Evolutionary conservation across 2,113 vertebrate genomes (phyloP).

Genomic region (Vidua macroura): DNA sequence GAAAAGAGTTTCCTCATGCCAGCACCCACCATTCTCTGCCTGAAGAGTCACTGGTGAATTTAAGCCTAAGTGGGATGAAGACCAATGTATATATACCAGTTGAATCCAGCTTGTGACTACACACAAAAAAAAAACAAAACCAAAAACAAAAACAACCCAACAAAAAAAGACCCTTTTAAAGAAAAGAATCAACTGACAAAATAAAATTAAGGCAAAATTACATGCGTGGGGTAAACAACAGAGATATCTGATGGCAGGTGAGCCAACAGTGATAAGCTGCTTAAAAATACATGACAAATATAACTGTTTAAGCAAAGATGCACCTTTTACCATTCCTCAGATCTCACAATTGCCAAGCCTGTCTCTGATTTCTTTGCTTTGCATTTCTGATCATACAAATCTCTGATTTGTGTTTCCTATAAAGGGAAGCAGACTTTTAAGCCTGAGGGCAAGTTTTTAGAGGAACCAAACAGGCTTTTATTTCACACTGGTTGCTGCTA

Average conservation of each 20-base stretch:
- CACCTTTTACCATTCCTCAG: neutral
- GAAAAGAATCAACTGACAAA: neutral
- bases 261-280: neutral
- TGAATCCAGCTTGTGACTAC: neutral
- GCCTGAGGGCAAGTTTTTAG: neutral
- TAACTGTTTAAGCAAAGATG: neutral
- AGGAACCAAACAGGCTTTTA: neutral
- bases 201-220: neutral
- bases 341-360: neutral
- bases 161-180: fast-evolving
- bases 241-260: neutral
- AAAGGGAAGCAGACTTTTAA: neutral
- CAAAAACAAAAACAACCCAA: too few species aligned
- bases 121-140: neutral
- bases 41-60: neutral
- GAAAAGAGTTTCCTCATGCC: neutral
- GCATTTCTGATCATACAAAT: neutral
- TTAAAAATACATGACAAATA: neutral
- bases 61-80: fast-evolving
- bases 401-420: neutral
- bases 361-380: neutral
- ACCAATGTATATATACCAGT: neutral
- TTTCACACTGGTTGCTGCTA: neutral
- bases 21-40: neutral
- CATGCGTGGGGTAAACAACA: fast-evolving